Conservation (phyloP, 2,888 invertebrate species). For the Nephrotoma flavescens region DNA sequence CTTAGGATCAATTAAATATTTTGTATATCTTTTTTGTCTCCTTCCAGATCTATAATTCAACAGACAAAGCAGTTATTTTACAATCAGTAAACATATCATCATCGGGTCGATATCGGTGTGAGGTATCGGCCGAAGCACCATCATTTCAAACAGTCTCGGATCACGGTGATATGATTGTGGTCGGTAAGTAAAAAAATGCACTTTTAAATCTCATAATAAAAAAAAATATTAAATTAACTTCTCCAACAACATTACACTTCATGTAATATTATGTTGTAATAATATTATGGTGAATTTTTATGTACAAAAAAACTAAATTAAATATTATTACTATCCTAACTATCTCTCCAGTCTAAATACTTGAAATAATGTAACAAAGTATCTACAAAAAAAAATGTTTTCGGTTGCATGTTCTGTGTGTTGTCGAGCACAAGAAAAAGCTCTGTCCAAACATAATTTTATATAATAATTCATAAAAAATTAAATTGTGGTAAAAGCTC, state of each 20-base stretch:
- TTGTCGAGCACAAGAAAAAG: not conserved
- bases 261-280: not conserved
- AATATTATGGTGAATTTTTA: not conserved
- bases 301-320: not conserved
- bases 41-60: constrained; percentile 50
- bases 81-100: constrained; percentile 47
- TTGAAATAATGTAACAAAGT: not conserved
- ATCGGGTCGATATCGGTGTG: constrained; percentile 50
- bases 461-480: not conserved
- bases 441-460: not conserved
- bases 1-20: not conserved
- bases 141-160: constrained; percentile 53
- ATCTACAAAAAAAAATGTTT: not conserved
- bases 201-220: not conserved
- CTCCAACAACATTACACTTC: not conserved
- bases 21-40: not conserved
- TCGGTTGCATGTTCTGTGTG: not conserved
- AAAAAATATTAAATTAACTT: not conserved
- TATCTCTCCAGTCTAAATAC: not conserved
- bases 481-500: constrained; percentile 1
- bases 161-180: constrained; percentile 50
- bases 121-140: constrained; percentile 56
- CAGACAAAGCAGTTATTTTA: constrained; percentile 47
- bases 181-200: constrained; percentile 39
- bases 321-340: not conserved